These are phyloP conservation scores for Hypomecis punctinalis DNA, from an alignment of 2,888 invertebrate genomes.

Conservation along the genomic window DNA sequence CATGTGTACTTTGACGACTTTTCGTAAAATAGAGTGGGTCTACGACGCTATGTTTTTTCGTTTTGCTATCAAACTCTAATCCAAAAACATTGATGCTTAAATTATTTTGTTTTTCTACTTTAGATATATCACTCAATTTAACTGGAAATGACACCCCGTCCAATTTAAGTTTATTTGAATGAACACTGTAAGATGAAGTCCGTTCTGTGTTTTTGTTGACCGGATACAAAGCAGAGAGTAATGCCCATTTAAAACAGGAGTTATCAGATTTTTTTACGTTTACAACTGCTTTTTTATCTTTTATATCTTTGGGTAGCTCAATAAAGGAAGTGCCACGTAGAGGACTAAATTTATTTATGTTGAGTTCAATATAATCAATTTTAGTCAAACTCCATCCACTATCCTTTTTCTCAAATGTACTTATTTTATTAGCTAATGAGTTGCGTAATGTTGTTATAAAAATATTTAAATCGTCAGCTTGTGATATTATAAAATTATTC, in stretches of 20 bases:
- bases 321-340: too few species aligned
- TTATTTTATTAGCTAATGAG: too few species aligned
- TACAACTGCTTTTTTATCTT: conserved; percentile 18
- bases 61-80: conserved; percentile 1
- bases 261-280: conserved; percentile 24
- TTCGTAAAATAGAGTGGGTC: conserved; percentile 5
- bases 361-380: too few species aligned
- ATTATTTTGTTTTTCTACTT: conserved; percentile 19
- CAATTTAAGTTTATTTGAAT: conserved; percentile 19
- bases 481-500: too few species aligned
- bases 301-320: conserved; percentile 5
- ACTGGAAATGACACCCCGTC: conserved; percentile 18
- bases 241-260: conserved; percentile 32
- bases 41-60: conserved; percentile 1
- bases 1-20: background rate
- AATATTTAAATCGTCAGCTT: too few species aligned
- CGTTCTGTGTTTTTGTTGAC: conserved; percentile 15
- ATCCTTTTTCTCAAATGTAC: too few species aligned
- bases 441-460: too few species aligned
- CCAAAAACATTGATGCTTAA: conserved; percentile 17
- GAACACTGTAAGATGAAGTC: conserved; percentile 1
- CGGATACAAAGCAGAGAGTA: conserved; percentile 16
- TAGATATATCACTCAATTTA: conserved; percentile 12
- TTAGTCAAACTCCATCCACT: too few species aligned
- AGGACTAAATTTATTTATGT: too few species aligned